Evolutionary conservation across 2,797 vertebrate genomes (phyloP).

Genomic region (Helicolenus hilgendorfi): DNA sequence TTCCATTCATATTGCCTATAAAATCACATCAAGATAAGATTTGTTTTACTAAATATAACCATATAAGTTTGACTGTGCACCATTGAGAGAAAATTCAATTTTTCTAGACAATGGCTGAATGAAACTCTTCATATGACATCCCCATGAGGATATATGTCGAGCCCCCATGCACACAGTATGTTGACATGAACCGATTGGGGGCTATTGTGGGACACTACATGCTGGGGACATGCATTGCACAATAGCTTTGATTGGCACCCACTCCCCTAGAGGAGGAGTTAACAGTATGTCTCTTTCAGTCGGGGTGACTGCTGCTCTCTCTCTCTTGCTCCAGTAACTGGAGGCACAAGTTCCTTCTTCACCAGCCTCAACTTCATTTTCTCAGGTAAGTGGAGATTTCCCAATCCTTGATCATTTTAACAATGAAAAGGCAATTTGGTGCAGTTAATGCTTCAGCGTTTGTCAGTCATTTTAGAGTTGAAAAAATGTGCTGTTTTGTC

Average conservation of each 20-base stretch:
- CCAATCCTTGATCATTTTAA: background rate
- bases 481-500: background rate
- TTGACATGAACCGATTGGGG: conserved; percentile 56
- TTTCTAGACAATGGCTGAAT: background rate
- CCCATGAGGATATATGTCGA: background rate
- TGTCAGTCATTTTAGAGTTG: background rate
- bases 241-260: conserved; percentile 78
- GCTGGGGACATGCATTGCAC: conserved; percentile 66
- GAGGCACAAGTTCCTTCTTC: conserved; percentile 85
- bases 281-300: conserved; percentile 71
- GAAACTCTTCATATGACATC: background rate
- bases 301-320: conserved; percentile 74
- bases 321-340: conserved; percentile 87
- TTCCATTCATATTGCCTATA: background rate
- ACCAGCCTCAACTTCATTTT: conserved; percentile 82
- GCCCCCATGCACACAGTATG: background rate
- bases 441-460: background rate
- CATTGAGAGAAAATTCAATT: background rate
- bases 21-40: background rate
- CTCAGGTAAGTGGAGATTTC: conserved; percentile 74
- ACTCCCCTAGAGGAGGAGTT: conserved; percentile 88
- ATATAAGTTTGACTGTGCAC: background rate
- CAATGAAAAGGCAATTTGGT: background rate
- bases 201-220: conserved; percentile 50
- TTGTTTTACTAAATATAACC: background rate